Evolutionary conservation across 2,888 invertebrate genomes (phyloP).

Genomic region (Microctonus brassicae): DNA sequence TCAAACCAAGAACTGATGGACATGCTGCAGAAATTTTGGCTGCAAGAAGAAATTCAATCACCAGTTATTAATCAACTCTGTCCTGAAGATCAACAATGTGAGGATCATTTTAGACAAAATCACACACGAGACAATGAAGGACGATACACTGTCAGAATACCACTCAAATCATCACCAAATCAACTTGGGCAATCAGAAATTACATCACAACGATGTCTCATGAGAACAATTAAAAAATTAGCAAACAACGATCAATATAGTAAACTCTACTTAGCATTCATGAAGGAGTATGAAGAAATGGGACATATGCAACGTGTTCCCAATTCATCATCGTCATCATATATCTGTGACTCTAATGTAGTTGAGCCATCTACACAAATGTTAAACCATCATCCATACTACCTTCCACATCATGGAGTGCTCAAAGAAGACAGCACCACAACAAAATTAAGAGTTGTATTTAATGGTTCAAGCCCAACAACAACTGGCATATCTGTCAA

Average conservation of each 20-base stretch:
- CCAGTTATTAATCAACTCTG: not conserved
- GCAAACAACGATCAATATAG: not conserved
- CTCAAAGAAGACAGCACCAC: too few species aligned
- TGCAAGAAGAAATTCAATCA: not conserved
- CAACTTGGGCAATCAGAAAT: not conserved
- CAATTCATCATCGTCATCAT: too few species aligned
- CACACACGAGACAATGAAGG: conserved; percentile 3
- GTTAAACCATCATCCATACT: too few species aligned
- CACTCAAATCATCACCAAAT: too few species aligned
- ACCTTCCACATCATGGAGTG: too few species aligned
- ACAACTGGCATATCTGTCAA: not conserved
- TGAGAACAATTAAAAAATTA: not conserved
- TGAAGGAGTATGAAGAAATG: conserved; percentile 16
- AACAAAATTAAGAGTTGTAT: too few species aligned
- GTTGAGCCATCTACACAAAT: too few species aligned
- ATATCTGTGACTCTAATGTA: too few species aligned
- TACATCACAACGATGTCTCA: not conserved
- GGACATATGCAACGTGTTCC: conserved; percentile 7
- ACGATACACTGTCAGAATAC: too few species aligned
- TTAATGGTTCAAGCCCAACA: not conserved
- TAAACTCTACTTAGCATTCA: not conserved
- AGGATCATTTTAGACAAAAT: not conserved
- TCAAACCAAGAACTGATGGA: not conserved
- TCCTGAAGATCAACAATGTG: not conserved
- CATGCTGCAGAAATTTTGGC: conserved; percentile 11